These are phyloP conservation scores for Tetanocera ferruginea DNA, from an alignment of 2,888 invertebrate species.

Conservation along the genomic window DNA sequence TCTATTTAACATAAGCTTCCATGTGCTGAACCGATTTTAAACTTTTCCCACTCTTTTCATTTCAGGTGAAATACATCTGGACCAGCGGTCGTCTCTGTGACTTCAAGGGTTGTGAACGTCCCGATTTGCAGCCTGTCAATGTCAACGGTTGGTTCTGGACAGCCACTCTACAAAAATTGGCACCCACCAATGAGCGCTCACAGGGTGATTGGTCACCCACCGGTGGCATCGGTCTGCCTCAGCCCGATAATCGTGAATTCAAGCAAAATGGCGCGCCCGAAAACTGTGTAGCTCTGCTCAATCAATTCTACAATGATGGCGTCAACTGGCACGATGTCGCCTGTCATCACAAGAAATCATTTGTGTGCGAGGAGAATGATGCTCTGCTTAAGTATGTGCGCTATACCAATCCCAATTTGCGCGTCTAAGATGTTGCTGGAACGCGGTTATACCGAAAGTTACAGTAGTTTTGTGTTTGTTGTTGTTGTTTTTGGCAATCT, in stretches of 20 bases:
- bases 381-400: constrained; percentile 87
- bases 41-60: constrained; percentile 19
- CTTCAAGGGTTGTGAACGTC: constrained; percentile 89
- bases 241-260: constrained; percentile 89
- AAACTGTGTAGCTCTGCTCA: constrained; percentile 87
- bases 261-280: constrained; percentile 87
- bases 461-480: neutral
- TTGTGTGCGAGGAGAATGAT: constrained; percentile 90
- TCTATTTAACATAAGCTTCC: neutral
- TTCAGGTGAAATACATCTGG: constrained; percentile 89
- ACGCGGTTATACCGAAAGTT: neutral
- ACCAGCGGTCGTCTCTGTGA: constrained; percentile 91
- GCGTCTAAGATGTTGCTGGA: constrained; percentile 72
- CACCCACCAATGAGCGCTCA: constrained; percentile 83
- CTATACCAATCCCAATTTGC: constrained; percentile 84
- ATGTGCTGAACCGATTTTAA: neutral
- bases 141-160: constrained; percentile 96
- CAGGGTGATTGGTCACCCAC: constrained; percentile 91
- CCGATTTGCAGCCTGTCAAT: constrained; percentile 84
- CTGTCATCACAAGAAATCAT: constrained; percentile 90
- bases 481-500: neutral
- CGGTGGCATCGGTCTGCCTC: constrained; percentile 88
- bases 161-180: constrained; percentile 86
- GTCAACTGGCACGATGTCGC: constrained; percentile 94
- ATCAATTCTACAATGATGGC: constrained; percentile 92